phyloP scores from a whole-genome alignment of 2,888 invertebrate genomes.

The Crocallis elinguaria region DNA sequence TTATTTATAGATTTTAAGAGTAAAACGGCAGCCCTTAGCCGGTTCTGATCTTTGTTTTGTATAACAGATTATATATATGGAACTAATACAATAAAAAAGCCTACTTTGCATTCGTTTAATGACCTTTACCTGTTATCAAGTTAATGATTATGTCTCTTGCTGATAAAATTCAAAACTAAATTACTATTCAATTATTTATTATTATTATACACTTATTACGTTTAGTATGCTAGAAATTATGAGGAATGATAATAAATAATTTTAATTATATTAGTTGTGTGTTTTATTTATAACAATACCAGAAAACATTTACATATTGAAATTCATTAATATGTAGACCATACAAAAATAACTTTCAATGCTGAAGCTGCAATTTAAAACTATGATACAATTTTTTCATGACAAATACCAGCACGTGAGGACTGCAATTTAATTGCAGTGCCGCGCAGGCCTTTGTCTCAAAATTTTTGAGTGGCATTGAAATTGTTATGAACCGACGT shows the following conservation, averaged over 20 bases:
- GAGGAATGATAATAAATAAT: conserved; percentile 86
- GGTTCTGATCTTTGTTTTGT: conserved; percentile 59
- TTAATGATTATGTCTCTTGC: conserved; percentile 79
- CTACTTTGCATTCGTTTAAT: conserved; percentile 79
- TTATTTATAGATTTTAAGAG: conserved; percentile 50
- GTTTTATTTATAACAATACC: conserved; percentile 57
- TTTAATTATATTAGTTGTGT: conserved; percentile 83
- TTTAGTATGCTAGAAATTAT: conserved; percentile 86
- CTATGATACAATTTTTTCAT: too few species aligned
- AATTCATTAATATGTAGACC: background rate
- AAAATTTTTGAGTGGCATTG: too few species aligned
- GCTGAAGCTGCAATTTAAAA: too few species aligned
- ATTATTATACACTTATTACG: conserved; percentile 86
- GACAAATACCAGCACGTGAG: too few species aligned
- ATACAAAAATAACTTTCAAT: too few species aligned
- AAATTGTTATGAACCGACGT: too few species aligned
- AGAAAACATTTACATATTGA: background rate
- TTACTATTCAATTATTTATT: conserved; percentile 84
- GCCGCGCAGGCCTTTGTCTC: too few species aligned
- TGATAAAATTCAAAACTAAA: conserved; percentile 83
- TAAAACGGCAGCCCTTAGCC: conserved; percentile 45
- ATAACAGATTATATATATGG: conserved; percentile 63
- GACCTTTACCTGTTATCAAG: conserved; percentile 72
- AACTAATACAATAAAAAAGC: conserved; percentile 81
- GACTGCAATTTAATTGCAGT: too few species aligned